These are phyloP conservation scores for Sinopyrophorus schimmeli DNA, from an alignment of 2,888 invertebrate species.

Conservation along the genomic window DNA sequence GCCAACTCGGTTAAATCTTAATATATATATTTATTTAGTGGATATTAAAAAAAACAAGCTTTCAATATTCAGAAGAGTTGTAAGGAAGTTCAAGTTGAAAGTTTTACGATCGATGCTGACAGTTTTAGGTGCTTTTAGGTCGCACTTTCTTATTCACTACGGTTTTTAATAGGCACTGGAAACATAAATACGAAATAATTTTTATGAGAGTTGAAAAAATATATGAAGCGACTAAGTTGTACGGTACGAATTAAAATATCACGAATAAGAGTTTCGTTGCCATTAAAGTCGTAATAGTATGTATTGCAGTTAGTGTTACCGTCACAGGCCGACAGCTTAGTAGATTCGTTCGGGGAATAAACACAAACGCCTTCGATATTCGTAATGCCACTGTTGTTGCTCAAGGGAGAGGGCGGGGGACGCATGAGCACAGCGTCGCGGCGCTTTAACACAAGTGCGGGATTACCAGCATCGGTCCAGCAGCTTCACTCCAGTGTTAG, in stretches of 20 bases:
- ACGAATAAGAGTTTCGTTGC: constrained; percentile 12
- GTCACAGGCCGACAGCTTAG: constrained; percentile 50
- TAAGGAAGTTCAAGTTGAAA: constrained; percentile 53
- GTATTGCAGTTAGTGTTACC: constrained; percentile 24
- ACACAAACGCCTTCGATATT: constrained; percentile 56
- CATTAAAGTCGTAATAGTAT: constrained; percentile 24
- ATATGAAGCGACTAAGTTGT: too few species aligned
- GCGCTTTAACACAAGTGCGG: constrained; percentile 57
- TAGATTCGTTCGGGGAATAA: constrained; percentile 56
- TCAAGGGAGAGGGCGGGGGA: constrained; percentile 49
- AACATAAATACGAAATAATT: constrained; percentile 29
- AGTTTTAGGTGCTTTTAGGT: constrained; percentile 53
- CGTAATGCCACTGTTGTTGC: constrained; percentile 53
- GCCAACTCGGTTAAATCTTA: constrained; percentile 15
- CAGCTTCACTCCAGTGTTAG: constrained; percentile 53
- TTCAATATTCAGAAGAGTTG: constrained; percentile 50
- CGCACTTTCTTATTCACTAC: constrained; percentile 45
- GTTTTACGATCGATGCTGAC: constrained; percentile 56
- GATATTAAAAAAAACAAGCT: constrained; percentile 26
- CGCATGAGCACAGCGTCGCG: constrained; percentile 57
- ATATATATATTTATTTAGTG: constrained; percentile 22
- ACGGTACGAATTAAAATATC: too few species aligned
- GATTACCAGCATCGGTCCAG: constrained; percentile 55
- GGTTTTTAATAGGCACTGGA: constrained; percentile 43
- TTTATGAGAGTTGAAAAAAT: too few species aligned